Evolutionary conservation across 64 coral and sea anemone genomes (phyloP), one percentile per base, ranked within the genome.

Genomic region (Cladopsammia gracilis): DNA sequence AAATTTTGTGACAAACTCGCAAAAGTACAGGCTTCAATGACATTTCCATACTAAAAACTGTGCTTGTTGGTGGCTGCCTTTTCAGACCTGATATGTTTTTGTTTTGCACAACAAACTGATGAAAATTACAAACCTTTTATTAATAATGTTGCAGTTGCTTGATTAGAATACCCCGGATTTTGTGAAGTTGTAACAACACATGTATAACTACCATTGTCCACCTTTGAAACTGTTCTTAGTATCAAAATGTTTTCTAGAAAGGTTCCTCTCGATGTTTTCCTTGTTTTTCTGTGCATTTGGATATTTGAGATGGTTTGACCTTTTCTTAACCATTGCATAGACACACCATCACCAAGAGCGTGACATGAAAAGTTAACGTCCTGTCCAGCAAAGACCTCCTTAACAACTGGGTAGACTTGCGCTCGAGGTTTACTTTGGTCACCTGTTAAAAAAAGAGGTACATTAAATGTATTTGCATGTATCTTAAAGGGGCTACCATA

Each of bases 261-360:
- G 19, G 71, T 83, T 25, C 87, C 91, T 70, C 10, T 20, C 25
- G 76, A 22, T 3, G 14, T 71, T 45, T 76, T 86, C 2, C 11
- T 44, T 23, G 79, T 71, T 68, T 94, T 80, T 6, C 34, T 48
- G 7, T 73, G 50, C 11, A 71, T 87, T 16, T 75, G 58, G 13
- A 15, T 57, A 18, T 4, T 47, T 56, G 91, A 73, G 69, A 96
- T 51, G 3, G 23, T 1, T 34, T 43, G 71, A 58, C 91, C 80
- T 56, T 96, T 85, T 78, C 90, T 96, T 44, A 79, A 68, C 95
- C 95, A 96, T 10, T 87, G 66, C 10, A 93, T 88, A 20, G 72
- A 88, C 3, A 87, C 24, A 8, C 50, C 74, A 70, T 93, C 54
- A 65, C 91, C 95, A 34, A 89, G 91, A n/a, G 74, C 81, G 22